Evolutionary conservation across 2,888 invertebrate species (phyloP).

Genomic region (Polyommatus icarus): DNA sequence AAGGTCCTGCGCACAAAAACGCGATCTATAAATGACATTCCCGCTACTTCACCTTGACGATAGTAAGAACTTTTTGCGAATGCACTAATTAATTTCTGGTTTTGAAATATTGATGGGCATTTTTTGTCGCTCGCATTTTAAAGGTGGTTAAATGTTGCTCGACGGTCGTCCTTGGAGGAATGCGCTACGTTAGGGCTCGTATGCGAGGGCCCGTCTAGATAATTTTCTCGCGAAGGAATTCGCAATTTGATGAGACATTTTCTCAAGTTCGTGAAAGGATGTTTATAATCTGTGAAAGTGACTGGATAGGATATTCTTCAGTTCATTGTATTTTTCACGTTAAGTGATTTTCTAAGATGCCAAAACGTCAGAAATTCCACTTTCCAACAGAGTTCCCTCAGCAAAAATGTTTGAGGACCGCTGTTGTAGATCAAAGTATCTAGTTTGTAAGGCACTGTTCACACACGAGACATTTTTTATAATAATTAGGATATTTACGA

Average conservation of each 20-base stretch:
- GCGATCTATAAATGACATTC: slow-evolving; percentile 27
- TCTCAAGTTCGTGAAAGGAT: background rate
- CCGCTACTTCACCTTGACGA: slow-evolving; percentile 27
- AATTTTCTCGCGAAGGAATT: slow-evolving; percentile 1
- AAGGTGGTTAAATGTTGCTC: slow-evolving; percentile 44
- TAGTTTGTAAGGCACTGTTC: background rate
- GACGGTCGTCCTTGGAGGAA: slow-evolving; percentile 57
- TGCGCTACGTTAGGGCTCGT: slow-evolving; percentile 45
- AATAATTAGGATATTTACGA: background rate
- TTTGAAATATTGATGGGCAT: slow-evolving; percentile 16
- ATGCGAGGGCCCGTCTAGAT: background rate
- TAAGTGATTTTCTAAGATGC: no score
- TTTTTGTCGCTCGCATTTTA: slow-evolving; percentile 31
- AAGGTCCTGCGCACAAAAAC: slow-evolving; percentile 22
- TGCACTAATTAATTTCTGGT: slow-evolving; percentile 29
- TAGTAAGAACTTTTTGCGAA: slow-evolving; percentile 6
- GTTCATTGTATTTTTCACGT: no score
- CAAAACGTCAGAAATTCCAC: no score
- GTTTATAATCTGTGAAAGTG: no score
- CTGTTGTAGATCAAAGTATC: no score
- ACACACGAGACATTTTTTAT: background rate
- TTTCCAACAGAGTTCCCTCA: no score
- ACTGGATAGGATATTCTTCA: no score
- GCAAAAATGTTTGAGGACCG: no score
- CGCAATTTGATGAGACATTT: background rate